Evolutionary conservation across 2,888 invertebrate genomes (phyloP), one percentile per base, ranked within the genome.

Genomic region (Pyrocoelia pectoralis): DNA sequence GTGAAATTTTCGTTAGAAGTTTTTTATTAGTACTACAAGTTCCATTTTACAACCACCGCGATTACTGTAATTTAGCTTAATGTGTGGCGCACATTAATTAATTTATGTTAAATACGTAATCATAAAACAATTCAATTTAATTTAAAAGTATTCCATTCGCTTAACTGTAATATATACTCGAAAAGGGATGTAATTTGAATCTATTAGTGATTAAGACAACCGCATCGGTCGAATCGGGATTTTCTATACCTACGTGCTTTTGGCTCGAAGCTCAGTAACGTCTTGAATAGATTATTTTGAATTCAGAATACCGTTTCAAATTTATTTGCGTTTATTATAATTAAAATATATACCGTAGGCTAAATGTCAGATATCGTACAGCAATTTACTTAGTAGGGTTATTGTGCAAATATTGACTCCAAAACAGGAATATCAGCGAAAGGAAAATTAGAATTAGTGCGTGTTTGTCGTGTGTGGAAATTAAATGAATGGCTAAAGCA

Each of bases 141-240:
- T 46, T 1, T 46, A 46, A 46, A 46, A 17, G 10, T 17, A 46
- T 46, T n/a, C 4, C 17, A 33, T 2, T 46, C 3, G 46, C 18
- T 18, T 46, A 46, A 46, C 15, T 46, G 17, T 46, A 46, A 17
- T 18, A 14, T 18, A 46, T n/a, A 18, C 10, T n/a, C 5, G 46
- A 46, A 46, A 46, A 46, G 46, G 41, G 19, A n/a, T 18, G n/a
- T 46, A 46, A 46, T 46, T 46, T 46, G 10, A 46, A 46, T 46
- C 46, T 46, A 46, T 46, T 46, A 46, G 17, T 8, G 17, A 46
- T 18, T 18, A 18, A 46, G 17, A 18, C 18, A 43, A 15, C 43
- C 43, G 12, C 43, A 46, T 10, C 1, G 17, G 8, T 46, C 17
- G 46, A 46, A 46, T 18, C 10, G 17, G 46, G 19, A 46, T 46